Conservation (phyloP, 1,140 invertebrate species). For the Steinernema feltiae region DNA sequence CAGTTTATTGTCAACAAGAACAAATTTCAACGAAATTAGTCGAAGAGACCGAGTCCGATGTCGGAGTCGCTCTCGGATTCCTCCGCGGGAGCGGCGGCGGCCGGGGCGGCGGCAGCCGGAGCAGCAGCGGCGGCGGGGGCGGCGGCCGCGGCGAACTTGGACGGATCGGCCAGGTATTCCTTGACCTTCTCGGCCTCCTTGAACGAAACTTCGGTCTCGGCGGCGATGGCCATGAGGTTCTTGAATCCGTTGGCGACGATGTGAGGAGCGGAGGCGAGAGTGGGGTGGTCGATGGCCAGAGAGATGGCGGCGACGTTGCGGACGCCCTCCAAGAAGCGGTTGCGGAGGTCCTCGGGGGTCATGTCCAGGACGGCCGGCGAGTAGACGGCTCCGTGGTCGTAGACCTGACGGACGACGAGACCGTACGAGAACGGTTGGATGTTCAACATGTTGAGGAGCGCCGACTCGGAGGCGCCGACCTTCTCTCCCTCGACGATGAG, state of each 20-base stretch:
- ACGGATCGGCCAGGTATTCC: constrained; percentile 59
- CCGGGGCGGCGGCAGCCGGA: constrained; percentile 30
- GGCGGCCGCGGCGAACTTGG: constrained; percentile 48
- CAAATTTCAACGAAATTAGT: too few species aligned
- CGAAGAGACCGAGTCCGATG: constrained; percentile 19
- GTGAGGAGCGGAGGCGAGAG: not conserved
- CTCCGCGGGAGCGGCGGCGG: constrained; percentile 43
- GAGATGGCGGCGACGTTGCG: not conserved
- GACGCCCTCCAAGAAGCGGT: not conserved
- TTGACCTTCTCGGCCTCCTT: constrained; percentile 73
- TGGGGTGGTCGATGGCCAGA: not conserved
- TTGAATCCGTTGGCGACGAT: not conserved
- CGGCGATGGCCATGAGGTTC: constrained; percentile 80
- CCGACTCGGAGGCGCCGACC: constrained; percentile 95
- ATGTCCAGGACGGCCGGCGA: constrained; percentile 67
- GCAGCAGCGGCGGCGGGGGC: constrained; percentile 46
- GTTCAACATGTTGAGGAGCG: constrained; percentile 98
- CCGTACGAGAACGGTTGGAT: constrained; percentile 99
- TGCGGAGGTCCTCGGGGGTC: not conserved
- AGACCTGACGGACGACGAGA: constrained; percentile 76
- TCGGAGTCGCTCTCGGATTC: constrained; percentile 30
- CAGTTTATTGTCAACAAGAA: too few species aligned
- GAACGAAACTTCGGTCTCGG: constrained; percentile 85
- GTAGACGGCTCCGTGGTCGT: constrained; percentile 95
- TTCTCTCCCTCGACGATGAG: constrained; percentile 73